Conservation (phyloP, 2,113 vertebrate genomes). For the Aldabrachelys gigantea region DNA sequence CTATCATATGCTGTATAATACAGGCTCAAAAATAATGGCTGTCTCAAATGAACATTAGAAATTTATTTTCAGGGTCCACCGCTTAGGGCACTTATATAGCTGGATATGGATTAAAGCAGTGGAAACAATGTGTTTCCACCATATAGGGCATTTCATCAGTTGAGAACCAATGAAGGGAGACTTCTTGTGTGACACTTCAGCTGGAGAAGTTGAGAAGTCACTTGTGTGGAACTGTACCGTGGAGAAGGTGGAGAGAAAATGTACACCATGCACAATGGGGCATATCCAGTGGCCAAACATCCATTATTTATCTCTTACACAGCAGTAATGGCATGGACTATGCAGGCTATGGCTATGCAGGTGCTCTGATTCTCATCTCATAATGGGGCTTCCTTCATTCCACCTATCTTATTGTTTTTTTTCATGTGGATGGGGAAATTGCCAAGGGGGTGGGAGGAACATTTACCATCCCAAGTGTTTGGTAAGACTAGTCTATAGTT, state of each 20-base stretch:
- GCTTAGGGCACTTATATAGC: too few relatives aligned
- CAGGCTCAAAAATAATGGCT: too few relatives aligned
- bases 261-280: background rate
- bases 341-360: background rate
- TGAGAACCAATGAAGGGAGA: too few relatives aligned
- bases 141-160: too few relatives aligned
- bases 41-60: too few relatives aligned
- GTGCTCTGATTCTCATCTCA: background rate
- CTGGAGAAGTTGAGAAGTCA: too few relatives aligned
- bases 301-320: background rate
- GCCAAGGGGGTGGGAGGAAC: background rate
- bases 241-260: background rate
- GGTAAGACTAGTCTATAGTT: background rate
- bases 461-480: background rate
- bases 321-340: background rate
- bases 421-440: too few relatives aligned
- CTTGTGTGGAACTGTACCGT: background rate
- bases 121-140: too few relatives aligned
- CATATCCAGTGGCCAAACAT: background rate
- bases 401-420: background rate
- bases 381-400: background rate
- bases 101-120: too few relatives aligned
- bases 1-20: too few relatives aligned
- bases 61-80: too few relatives aligned
- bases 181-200: too few relatives aligned